These are phyloP conservation scores for Drosophila stalkeri DNA, from an alignment of 2,888 invertebrate genomes.

Conservation along the genomic window DNA sequence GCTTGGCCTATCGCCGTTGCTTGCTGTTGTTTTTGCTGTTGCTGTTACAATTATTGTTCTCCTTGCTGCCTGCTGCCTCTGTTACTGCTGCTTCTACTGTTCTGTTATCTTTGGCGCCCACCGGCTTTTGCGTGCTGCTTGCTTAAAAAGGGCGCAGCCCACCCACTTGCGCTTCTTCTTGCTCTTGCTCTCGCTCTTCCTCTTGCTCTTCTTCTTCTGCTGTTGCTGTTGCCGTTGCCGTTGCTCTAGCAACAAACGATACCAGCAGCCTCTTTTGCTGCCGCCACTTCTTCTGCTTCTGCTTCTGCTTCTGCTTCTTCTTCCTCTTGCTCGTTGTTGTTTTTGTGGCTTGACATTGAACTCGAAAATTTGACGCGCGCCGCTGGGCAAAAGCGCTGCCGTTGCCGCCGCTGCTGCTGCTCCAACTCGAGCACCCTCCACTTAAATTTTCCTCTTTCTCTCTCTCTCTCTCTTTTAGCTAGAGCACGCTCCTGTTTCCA, in stretches of 20 bases:
- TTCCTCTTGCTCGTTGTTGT: constrained; percentile 16
- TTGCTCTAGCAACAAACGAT: constrained; percentile 16
- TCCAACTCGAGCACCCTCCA: constrained; percentile 6
- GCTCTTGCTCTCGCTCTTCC: neutral
- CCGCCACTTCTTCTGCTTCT: neutral
- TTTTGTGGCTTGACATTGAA: constrained; percentile 81
- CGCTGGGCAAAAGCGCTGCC: constrained; percentile 61
- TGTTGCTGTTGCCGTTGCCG: neutral
- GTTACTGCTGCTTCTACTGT: constrained; percentile 3
- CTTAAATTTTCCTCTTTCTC: constrained; percentile 9
- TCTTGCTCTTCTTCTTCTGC: neutral
- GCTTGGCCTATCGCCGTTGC: constrained; percentile 31
- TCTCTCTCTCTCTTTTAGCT: constrained; percentile 6
- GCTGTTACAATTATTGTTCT: constrained; percentile 11
- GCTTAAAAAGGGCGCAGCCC: constrained; percentile 30
- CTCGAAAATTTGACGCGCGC: constrained; percentile 76
- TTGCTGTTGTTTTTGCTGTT: constrained; percentile 16
- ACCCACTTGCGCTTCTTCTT: neutral
- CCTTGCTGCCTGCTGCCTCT: constrained; percentile 2
- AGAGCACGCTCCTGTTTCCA: constrained; percentile 32
- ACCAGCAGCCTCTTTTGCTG: constrained; percentile 9
- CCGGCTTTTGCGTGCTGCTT: constrained; percentile 23
- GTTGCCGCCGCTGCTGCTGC: constrained; percentile 5
- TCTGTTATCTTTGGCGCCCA: constrained; percentile 21
- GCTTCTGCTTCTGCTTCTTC: constrained; percentile 2